A percentile compares a stretch with the other conserved stretches of the same genome.
Conservation (phyloP, 2,888 invertebrate genomes). For the Agonopterix subpropinquella region DNA sequence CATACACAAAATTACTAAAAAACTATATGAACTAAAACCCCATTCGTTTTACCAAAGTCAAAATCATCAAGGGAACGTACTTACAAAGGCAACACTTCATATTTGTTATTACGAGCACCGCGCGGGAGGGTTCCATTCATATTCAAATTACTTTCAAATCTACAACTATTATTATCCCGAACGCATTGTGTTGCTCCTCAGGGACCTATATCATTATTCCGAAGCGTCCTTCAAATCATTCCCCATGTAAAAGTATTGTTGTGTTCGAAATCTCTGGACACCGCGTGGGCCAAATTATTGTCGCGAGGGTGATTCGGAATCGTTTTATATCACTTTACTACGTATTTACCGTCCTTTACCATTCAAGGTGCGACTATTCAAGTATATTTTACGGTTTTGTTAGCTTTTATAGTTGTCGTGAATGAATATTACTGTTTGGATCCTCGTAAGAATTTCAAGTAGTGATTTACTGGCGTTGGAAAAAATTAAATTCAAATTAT, state of each 20-base stretch:
- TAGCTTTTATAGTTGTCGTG: slow-evolving; percentile 25
- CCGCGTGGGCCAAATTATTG: slow-evolving; percentile 48
- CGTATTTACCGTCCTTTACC: slow-evolving; percentile 43
- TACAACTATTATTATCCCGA: slow-evolving; percentile 72
- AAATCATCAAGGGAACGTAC: slow-evolving; percentile 55
- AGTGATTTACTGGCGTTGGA: slow-evolving; percentile 37
- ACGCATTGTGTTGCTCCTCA: slow-evolving; percentile 64
- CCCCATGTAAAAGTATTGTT: slow-evolving; percentile 60
- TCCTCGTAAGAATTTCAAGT: slow-evolving; percentile 29
- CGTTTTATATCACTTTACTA: slow-evolving; percentile 67
- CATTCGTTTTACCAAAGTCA: slow-evolving; percentile 63
- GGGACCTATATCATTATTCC: slow-evolving; percentile 70
- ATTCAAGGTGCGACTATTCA: slow-evolving; percentile 47
- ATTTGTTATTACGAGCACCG: slow-evolving; percentile 69
- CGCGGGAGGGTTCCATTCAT: slow-evolving; percentile 72
- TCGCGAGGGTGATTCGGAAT: slow-evolving; percentile 55
- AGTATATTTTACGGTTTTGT: slow-evolving; percentile 48
- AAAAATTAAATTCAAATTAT: slow-evolving; percentile 29
- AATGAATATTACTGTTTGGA: slow-evolving; percentile 20
- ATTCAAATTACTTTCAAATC: slow-evolving; percentile 74
- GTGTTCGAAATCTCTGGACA: slow-evolving; percentile 44
- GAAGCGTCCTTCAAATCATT: slow-evolving; percentile 62
- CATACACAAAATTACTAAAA: slow-evolving; percentile 48
- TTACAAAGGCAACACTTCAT: slow-evolving; percentile 68
- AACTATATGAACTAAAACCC: slow-evolving; percentile 46